A percentile compares a stretch with the other conserved stretches of the same genome.
Conservation (phyloP, 2,888 invertebrate species). For the Melanotus villosus region DNA sequence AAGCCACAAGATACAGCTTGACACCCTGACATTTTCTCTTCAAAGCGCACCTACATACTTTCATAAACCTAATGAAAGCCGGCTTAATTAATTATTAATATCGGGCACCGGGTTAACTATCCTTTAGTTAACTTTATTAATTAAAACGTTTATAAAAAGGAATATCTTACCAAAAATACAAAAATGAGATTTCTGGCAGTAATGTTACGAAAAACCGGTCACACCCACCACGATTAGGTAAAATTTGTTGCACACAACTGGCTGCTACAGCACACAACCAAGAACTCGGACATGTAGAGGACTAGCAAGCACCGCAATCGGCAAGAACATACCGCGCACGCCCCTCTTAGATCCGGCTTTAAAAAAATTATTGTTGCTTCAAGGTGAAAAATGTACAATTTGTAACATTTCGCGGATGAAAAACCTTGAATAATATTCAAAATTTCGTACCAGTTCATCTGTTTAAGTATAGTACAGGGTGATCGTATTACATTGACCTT, state of each 20-base stretch:
- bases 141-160: too few relatives aligned
- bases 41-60: too few relatives aligned
- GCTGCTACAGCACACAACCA: constrained; percentile 14
- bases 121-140: not conserved
- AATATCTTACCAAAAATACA: constrained; percentile 2
- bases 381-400: not conserved
- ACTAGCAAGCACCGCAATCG: not conserved
- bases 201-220: constrained; percentile 33
- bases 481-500: too few relatives aligned
- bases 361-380: constrained; percentile 3
- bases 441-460: too few relatives aligned
- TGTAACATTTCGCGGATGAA: too few relatives aligned
- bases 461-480: too few relatives aligned
- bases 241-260: constrained; percentile 2
- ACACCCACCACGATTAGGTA: constrained; percentile 31
- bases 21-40: not conserved
- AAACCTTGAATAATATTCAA: too few relatives aligned
- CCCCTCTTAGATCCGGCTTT: constrained; percentile 6
- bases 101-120: not conserved
- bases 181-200: constrained; percentile 8
- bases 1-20: not conserved
- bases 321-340: constrained; percentile 12
- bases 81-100: not conserved
- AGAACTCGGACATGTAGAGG: constrained; percentile 22
- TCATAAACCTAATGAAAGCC: not conserved